These are phyloP conservation scores for Takifugu rubripes DNA, from an alignment of 2,797 vertebrate species.

Conservation along the genomic window DNA sequence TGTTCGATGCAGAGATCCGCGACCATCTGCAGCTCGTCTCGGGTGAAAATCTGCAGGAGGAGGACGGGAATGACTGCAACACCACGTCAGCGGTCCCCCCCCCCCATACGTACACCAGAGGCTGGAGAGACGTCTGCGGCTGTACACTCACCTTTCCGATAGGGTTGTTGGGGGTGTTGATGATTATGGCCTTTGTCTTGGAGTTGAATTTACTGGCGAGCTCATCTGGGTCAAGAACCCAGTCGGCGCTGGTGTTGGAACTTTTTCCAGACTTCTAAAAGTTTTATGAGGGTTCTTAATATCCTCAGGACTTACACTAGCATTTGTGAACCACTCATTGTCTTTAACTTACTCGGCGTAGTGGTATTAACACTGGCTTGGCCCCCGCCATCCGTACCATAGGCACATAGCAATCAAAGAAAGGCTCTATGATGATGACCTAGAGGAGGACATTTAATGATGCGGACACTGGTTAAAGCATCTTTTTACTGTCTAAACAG, in stretches of 20 bases:
- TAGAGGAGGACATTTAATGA: conserved; percentile 48
- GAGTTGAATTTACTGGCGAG: conserved; percentile 90
- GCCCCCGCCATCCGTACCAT: conserved; percentile 94
- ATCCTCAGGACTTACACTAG: not conserved
- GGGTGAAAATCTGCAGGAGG: conserved; percentile 80
- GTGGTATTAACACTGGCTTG: conserved; percentile 85
- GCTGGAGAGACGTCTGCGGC: not conserved
- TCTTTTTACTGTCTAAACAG: not conserved
- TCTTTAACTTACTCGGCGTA: conserved; percentile 86
- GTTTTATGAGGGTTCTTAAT: not conserved
- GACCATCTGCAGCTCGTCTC: conserved; percentile 87
- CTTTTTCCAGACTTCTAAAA: conserved; percentile 76
- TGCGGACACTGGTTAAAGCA: not conserved
- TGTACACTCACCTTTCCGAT: conserved; percentile 82
- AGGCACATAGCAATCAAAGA: conserved; percentile 91
- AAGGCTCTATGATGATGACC: conserved; percentile 96
- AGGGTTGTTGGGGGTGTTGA: conserved; percentile 95
- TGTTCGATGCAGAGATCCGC: conserved; percentile 92
- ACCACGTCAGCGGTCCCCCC: not conserved
- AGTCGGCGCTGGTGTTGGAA: conserved; percentile 81
- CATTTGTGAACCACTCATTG: conserved; percentile 52
- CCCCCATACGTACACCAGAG: not conserved
- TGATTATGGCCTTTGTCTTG: conserved; percentile 92
- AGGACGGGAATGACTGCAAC: conserved; percentile 17
- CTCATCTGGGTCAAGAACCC: conserved; percentile 86